Percentiles rank a stretch among this genome's conserved stretches.
phyloP scores from a whole-genome alignment of 92 coral and sea anemone genomes.

The Palythoa grandis region DNA sequence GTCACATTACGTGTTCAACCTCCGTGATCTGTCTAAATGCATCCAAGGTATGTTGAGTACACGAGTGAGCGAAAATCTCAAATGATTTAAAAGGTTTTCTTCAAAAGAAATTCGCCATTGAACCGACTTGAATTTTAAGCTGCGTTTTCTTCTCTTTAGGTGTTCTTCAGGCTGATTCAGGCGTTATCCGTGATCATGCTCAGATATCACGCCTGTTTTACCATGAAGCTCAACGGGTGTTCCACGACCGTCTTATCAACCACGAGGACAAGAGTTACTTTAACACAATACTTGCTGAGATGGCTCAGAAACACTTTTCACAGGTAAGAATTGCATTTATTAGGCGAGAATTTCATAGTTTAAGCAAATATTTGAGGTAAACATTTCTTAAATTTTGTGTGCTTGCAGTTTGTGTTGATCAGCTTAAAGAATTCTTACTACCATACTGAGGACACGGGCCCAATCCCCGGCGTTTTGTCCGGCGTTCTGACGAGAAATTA shows the following conservation, averaged over 20 bases:
- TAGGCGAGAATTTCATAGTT: neutral
- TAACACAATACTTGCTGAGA: slow-evolving; percentile 89
- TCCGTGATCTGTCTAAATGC: slow-evolving; percentile 96
- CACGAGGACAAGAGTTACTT: slow-evolving; percentile 92
- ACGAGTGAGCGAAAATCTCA: neutral
- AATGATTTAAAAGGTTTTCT: neutral
- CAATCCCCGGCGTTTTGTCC: too few relatives aligned
- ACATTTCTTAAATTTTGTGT: too few relatives aligned
- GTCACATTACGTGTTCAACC: slow-evolving; percentile 96
- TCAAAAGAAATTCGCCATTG: neutral
- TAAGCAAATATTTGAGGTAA: too few relatives aligned
- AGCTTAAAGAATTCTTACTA: too few relatives aligned
- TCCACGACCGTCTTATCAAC: slow-evolving; percentile 97
- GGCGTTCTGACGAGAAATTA: too few relatives aligned
- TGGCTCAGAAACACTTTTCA: slow-evolving; percentile 98
- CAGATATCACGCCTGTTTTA: slow-evolving; percentile 97
- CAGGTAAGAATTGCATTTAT: slow-evolving; percentile 56
- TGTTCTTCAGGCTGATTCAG: slow-evolving; percentile 97
- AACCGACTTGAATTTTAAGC: neutral
- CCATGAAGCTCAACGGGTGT: slow-evolving; percentile 97
- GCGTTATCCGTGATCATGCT: slow-evolving; percentile 84
- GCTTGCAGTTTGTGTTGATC: too few relatives aligned
- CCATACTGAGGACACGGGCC: too few relatives aligned
- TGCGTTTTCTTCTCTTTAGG: slow-evolving; percentile 50
- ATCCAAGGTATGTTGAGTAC: slow-evolving; percentile 78